Conservation (phyloP, 2,888 invertebrate species). For the Heteromurus nitidus region DNA sequence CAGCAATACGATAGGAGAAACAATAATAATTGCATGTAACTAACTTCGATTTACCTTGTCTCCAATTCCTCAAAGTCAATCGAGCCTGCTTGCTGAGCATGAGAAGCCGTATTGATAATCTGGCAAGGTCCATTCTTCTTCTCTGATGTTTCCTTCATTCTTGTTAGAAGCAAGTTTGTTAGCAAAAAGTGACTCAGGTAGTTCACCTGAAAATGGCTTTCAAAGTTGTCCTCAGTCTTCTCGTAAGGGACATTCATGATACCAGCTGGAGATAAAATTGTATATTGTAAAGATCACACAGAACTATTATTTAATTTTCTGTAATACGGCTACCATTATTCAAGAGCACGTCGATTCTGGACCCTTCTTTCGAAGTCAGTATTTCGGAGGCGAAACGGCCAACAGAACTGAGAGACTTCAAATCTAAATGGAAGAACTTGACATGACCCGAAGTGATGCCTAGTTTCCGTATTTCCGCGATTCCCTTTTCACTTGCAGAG, state of each 20-base stretch:
- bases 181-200: constrained; percentile 90
- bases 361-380: constrained; percentile 21
- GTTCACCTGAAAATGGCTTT: constrained; percentile 90
- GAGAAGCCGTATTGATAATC: constrained; percentile 90
- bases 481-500: constrained; percentile 77
- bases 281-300: not conserved
- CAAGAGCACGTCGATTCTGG: constrained; percentile 31
- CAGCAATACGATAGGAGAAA: too few species aligned
- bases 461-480: constrained; percentile 77
- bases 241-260: constrained; percentile 90
- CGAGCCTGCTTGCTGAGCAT: constrained; percentile 84
- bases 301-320: not conserved
- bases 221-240: constrained; percentile 87
- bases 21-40: not conserved
- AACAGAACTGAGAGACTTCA: constrained; percentile 55
- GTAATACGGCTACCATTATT: constrained; percentile 34
- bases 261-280: constrained; percentile 81
- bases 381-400: constrained; percentile 50
- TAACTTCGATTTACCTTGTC: constrained; percentile 43
- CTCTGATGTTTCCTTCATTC: constrained; percentile 81
- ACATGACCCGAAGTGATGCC: constrained; percentile 80
- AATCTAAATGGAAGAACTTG: constrained; percentile 49
- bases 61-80: constrained; percentile 88
- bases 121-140: constrained; percentile 79
- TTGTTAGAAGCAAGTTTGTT: constrained; percentile 86